These are phyloP conservation scores for Nixonia krombeini DNA, from an alignment of 1,140 invertebrate genomes.

Conservation along the genomic window DNA sequence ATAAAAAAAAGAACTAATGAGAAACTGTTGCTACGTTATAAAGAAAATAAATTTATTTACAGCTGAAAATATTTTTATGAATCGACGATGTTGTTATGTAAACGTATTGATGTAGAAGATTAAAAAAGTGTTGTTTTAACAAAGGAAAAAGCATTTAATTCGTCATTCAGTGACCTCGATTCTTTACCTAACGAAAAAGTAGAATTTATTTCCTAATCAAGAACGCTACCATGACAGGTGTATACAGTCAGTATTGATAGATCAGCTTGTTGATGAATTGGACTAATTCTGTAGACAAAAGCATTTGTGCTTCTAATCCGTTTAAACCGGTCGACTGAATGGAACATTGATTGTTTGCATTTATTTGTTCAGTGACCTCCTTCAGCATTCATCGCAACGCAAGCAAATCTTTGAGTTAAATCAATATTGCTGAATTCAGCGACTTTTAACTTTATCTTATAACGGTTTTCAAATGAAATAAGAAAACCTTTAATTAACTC, in stretches of 20 bases:
- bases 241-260: constrained; percentile 21
- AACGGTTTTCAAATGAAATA: too few relatives aligned
- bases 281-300: constrained; percentile 27
- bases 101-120: too few relatives aligned
- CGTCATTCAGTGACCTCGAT: too few relatives aligned
- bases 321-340: constrained; percentile 20
- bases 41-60: too few relatives aligned
- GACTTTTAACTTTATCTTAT: too few relatives aligned
- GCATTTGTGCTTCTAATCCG: constrained; percentile 27
- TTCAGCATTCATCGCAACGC: constrained; percentile 12
- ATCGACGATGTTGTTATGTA: too few relatives aligned
- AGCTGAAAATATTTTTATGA: too few relatives aligned
- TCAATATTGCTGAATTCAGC: constrained; percentile 28
- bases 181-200: neutral
- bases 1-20: too few relatives aligned
- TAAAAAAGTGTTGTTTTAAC: too few relatives aligned
- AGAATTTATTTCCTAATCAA: constrained; percentile 28
- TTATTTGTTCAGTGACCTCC: constrained; percentile 28
- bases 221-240: neutral
- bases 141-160: too few relatives aligned
- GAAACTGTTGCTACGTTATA: too few relatives aligned
- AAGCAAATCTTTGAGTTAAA: constrained; percentile 24
- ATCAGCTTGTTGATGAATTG: constrained; percentile 27
- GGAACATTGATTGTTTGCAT: constrained; percentile 17
- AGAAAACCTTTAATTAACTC: too few relatives aligned